Evolutionary conservation across 2,113 vertebrate species (phyloP).

Genomic region (Silurus asotus): DNA sequence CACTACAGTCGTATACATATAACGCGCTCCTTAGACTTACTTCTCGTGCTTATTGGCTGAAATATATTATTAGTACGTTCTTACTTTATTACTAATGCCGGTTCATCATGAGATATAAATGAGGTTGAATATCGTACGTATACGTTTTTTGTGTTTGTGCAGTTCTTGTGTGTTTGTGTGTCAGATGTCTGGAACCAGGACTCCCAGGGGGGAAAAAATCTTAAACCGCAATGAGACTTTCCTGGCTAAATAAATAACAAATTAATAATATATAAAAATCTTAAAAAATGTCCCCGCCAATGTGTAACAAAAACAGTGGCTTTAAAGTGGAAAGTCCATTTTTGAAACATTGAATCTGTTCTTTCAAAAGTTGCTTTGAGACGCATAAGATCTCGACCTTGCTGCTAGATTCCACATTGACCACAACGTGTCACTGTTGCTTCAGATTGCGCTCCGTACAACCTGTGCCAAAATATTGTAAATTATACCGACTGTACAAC

Average conservation of each 20-base stretch:
- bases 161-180: too few relatives aligned
- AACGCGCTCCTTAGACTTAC: neutral
- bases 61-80: neutral
- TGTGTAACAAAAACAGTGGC: neutral
- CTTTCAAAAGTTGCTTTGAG: neutral
- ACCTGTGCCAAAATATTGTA: neutral
- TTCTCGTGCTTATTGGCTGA: too few relatives aligned
- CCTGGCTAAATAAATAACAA: too few relatives aligned
- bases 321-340: neutral
- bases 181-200: too few relatives aligned
- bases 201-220: too few relatives aligned
- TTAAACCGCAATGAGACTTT: too few relatives aligned
- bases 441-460: neutral
- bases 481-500: neutral
- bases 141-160: too few relatives aligned
- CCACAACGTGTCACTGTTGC: conserved; percentile 4
- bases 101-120: neutral
- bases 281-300: neutral
- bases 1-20: neutral
- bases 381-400: neutral
- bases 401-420: neutral
- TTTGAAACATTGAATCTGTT: neutral
- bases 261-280: too few relatives aligned
- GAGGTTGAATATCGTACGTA: neutral
- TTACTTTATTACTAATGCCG: neutral